Evolutionary conservation across 2,113 vertebrate species (phyloP).

Genomic region (Rafetus swinhoei): DNA sequence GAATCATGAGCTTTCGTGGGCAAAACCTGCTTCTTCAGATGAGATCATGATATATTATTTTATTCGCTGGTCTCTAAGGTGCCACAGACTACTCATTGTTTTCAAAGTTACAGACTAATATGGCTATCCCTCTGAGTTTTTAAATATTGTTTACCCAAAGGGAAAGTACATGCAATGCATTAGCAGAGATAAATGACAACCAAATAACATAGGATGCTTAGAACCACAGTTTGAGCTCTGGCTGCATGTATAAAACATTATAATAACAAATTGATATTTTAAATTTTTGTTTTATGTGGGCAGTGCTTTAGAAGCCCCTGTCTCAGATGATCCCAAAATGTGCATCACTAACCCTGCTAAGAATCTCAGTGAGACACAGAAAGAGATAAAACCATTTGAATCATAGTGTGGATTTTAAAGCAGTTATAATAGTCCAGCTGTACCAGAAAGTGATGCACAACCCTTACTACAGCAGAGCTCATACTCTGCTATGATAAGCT

Average conservation of each 20-base stretch:
- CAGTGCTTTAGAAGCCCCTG: background rate
- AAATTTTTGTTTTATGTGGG: background rate
- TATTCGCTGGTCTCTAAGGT: too few relatives aligned
- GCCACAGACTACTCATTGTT: too few relatives aligned
- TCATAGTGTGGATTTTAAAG: background rate
- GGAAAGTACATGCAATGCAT: background rate
- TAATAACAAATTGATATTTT: background rate
- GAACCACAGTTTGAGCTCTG: background rate
- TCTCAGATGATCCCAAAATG: background rate
- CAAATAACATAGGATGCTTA: background rate
- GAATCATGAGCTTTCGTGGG: too few relatives aligned
- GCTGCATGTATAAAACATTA: background rate
- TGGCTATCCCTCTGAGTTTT: background rate
- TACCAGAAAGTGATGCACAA: background rate
- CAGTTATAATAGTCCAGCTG: background rate
- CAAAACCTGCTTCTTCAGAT: too few relatives aligned
- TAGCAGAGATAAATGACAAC: background rate
- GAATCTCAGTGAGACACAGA: background rate
- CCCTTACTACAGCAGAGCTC: background rate
- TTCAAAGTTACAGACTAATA: too few relatives aligned
- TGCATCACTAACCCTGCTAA: background rate
- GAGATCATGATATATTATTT: too few relatives aligned
- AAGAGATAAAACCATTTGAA: background rate
- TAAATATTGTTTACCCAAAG: background rate
- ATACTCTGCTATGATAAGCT: background rate